Conservation (phyloP, 2,113 vertebrate genomes). For the Ranitomeya imitator region DNA sequence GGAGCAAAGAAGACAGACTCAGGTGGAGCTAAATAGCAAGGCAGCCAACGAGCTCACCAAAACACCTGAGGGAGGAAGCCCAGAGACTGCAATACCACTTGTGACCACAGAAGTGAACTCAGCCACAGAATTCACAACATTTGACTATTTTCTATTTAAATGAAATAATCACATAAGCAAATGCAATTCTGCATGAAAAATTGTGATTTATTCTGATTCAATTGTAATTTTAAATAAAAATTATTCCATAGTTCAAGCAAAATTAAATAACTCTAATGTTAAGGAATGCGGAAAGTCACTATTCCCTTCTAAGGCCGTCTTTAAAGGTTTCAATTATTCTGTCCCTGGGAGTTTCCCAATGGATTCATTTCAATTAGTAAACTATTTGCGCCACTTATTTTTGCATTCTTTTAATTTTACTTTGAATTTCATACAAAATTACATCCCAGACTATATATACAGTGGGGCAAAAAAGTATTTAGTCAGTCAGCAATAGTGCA, state of each 20-base stretch:
- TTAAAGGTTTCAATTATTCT: constrained; percentile 18
- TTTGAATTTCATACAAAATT: constrained; percentile 46
- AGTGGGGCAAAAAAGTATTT: no score
- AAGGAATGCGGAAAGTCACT: constrained; percentile 43
- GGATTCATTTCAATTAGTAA: constrained; percentile 54
- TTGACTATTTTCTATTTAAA: background rate
- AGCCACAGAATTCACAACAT: no score
- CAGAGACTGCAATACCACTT: no score
- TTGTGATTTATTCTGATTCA: background rate
- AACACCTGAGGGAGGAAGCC: no score
- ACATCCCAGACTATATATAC: no score
- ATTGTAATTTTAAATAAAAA: background rate
- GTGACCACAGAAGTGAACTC: no score
- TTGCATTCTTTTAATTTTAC: constrained; percentile 55
- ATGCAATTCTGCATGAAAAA: background rate
- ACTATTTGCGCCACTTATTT: constrained; percentile 42
- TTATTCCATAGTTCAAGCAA: background rate
- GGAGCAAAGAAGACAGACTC: no score
- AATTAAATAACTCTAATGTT: constrained; percentile 24
- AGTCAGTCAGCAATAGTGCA: no score
- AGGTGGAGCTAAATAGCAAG: no score
- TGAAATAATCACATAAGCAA: background rate
- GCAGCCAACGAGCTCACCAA: no score
- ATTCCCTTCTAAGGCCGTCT: constrained; percentile 59
- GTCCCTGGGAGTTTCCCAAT: constrained; percentile 61